Base-by-base conservation (phyloP, 2,888 invertebrate species). In the Camptogramma bilineatum region DNA sequence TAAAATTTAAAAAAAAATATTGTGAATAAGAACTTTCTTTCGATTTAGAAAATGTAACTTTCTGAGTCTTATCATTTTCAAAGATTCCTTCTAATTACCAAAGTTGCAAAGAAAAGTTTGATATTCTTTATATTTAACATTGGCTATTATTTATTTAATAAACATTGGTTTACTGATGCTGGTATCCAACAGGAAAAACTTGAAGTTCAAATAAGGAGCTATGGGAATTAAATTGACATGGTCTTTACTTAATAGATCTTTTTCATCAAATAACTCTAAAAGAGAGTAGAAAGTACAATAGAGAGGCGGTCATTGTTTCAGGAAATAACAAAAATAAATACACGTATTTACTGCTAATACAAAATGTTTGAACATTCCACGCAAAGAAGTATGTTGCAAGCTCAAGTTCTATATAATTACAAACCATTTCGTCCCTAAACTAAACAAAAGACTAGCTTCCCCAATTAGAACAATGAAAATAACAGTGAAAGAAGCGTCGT, bases 401-500 rank as follows among this genome's bases (percentile, higher is more conserved):
- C 58, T 65, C 54, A 58, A 66, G 66, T 53, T 55, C 54, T 54
- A 48, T 64, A 69, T 68, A 69, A 69, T 68, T 66, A 62, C 66
- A 66, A 55, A 58, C 66, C 58, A 72, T 69, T 62, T 58, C 52
- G 55, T 64, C 65, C 66, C 65, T 56, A 62, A 70, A 68, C 72
- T 68, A 69, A 70, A 72, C 72, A 72, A 72, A 69, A 66, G 69
- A 69, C 64, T 66, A 68, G 62, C 59, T 62, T 61, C 61, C 65
- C 66, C 66, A 73, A 73, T 73, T 71, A 71, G 69, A 68, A 73
- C 72, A 73, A 73, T 69, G 72, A 68, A 70, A 73, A 73, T 69
- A 73, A 73, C 70, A 73, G 60, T 55, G 66, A 73, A 72, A 70
- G 73, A 76, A 65, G 70, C 62, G 52, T 62, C 48, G 28, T 62